Base-by-base conservation (phyloP, 2,888 invertebrate genomes). In the Capitulum mitella region DNA sequence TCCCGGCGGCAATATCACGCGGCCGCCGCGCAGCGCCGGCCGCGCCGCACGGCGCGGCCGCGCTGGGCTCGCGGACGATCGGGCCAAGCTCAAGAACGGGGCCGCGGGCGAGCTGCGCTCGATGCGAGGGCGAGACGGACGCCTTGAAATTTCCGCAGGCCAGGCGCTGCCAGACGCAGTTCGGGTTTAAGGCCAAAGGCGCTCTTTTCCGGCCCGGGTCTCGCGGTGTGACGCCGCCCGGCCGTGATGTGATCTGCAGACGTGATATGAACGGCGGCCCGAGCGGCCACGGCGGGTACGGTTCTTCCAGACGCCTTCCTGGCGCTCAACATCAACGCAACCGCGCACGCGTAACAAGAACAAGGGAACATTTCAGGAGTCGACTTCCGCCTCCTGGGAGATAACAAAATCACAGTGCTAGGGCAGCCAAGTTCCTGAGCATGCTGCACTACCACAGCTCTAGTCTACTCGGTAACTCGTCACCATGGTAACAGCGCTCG, bases 371-470 rank as follows among this genome's bases (percentile, higher is more conserved):
- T 16, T 29, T 5, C 32, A 14, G n/a, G 58, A 29, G 10, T 12
- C 58, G 29, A 29, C 10, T 29, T 61, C 32, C 32, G 64, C 14
- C 19, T 34, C 64, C 1, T 22, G 6, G 6, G 32, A 14, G 34
- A 64, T 64, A 64, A 64, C 64, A 64, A 64, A 34, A 51, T 64
- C 64, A 64, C 64, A 64, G 64, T 6, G 64, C n/a, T n/a, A 51
- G 3, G 32, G 64, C 32, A 34, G 64, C 34, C 34, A 34, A 34
- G 64, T 34, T 64, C 64, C 64, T 64, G 64, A 64, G 64, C 34
- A 3, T 29, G 34, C 34, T 32, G 34, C 32, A 29, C 16, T 14
- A 32, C 64, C 12, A 14, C 2, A 8, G 34, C 32, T 64, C 64
- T 34, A 34, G 14, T 14, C 64, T 58, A 58, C 32, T 19, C 34